phyloP scores from a whole-genome alignment of 1,140 invertebrate genomes.

The Pachyrhynchus sulphureomaculatus region DNA sequence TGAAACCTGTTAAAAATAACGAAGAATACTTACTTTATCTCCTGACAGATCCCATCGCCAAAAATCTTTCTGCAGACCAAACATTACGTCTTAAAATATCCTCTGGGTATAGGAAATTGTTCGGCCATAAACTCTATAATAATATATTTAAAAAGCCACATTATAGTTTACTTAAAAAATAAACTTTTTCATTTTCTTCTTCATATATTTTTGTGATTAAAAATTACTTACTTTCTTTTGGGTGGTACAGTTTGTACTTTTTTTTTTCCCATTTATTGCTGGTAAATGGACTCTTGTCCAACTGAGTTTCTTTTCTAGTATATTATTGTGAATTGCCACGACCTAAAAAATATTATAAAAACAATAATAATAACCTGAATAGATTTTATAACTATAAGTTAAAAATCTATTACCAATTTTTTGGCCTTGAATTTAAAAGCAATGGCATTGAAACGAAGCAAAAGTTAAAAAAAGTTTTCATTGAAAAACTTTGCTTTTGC shows the following conservation, averaged over 20 bases:
- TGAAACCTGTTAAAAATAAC: too few species aligned
- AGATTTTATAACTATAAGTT: too few species aligned
- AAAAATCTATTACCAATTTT: too few species aligned
- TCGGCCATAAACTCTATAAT: neutral
- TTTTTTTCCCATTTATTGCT: conserved; percentile 21
- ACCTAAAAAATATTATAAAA: too few species aligned
- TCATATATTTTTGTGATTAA: neutral
- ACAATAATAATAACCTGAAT: too few species aligned
- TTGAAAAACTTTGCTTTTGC: too few species aligned
- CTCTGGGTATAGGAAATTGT: conserved; percentile 2
- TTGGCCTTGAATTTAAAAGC: too few species aligned
- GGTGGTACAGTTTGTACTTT: conserved; percentile 1
- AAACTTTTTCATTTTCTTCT: neutral
- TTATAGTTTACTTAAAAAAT: neutral
- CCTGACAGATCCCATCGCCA: conserved; percentile 1
- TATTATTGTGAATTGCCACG: conserved; percentile 1
- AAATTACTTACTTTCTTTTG: conserved; percentile 7
- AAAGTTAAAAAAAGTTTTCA: too few species aligned
- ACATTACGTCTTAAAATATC: neutral
- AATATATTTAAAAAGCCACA: neutral
- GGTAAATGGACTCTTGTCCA: conserved; percentile 33
- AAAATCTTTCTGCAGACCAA: conserved; percentile 7
- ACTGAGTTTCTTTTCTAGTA: neutral
- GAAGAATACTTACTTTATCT: conserved; percentile 6
- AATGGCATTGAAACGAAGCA: too few species aligned